A percentile compares a stretch with the other conserved stretches of the same genome.
Conservation (phyloP, 2,888 invertebrate species). For the Ariolimax columbianus region DNA sequence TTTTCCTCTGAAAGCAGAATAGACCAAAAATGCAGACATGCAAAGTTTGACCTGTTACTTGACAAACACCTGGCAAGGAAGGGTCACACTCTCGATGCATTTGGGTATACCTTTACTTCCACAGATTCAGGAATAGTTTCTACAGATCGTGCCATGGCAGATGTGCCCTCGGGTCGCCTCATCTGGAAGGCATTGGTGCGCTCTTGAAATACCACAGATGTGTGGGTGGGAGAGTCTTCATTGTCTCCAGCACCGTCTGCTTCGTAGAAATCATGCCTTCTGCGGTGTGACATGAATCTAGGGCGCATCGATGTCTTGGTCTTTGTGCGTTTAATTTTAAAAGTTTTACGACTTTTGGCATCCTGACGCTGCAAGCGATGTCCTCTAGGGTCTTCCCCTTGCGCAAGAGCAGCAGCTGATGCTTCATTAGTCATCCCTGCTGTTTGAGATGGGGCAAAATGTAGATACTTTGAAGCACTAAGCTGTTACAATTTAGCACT, state of each 20-base stretch:
- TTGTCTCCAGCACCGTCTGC: conserved; percentile 60
- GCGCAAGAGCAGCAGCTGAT: conserved; percentile 40
- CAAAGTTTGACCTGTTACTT: conserved; percentile 17
- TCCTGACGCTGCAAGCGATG: conserved; percentile 91
- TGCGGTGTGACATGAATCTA: conserved; percentile 61
- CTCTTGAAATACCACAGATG: conserved; percentile 57
- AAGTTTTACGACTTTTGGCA: conserved; percentile 95
- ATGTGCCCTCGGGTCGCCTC: conserved; percentile 47
- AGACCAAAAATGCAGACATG: not conserved
- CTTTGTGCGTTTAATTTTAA: conserved; percentile 82
- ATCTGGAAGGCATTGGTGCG: conserved; percentile 54
- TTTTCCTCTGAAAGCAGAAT: not conserved
- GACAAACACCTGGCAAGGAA: conserved; percentile 18
- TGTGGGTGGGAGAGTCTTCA: conserved; percentile 43
- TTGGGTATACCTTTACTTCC: conserved; percentile 66
- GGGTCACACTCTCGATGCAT: conserved; percentile 54
- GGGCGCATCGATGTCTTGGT: conserved; percentile 68
- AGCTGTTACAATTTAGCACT: not conserved
- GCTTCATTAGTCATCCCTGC: conserved; percentile 32
- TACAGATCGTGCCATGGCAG: conserved; percentile 63
- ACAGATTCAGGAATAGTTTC: conserved; percentile 68
- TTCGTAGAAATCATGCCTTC: conserved; percentile 61
- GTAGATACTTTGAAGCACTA: not conserved
- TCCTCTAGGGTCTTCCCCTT: conserved; percentile 65
- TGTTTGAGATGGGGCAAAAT: conserved; percentile 20